Conservation (phyloP, 2,888 invertebrate species). For the Campoplex capitator region DNA sequence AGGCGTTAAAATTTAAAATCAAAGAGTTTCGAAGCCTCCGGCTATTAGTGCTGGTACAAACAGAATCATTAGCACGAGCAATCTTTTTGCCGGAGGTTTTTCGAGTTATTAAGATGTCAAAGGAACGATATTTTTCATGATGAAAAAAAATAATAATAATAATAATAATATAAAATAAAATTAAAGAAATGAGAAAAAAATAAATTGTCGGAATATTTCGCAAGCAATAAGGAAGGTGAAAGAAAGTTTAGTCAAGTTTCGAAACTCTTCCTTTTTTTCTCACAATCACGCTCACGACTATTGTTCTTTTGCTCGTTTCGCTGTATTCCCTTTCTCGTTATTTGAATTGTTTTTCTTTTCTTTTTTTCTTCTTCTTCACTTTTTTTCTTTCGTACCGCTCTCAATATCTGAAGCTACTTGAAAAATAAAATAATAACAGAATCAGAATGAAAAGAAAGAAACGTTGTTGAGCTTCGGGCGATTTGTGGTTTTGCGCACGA, state of each 20-base stretch:
- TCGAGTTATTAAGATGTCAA: conserved; percentile 2
- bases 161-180: too few species aligned
- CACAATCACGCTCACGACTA: conserved; percentile 30
- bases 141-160: background rate
- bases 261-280: conserved; percentile 30
- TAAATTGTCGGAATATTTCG: conserved; percentile 17
- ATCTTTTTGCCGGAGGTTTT: conserved; percentile 8
- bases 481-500: background rate
- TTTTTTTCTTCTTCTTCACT: too few species aligned
- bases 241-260: conserved; percentile 38
- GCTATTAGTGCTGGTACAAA: conserved; percentile 8
- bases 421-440: conserved; percentile 44
- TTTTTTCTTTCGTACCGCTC: conserved; percentile 46
- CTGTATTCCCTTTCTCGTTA: conserved; percentile 26
- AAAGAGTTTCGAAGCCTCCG: background rate
- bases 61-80: conserved; percentile 21
- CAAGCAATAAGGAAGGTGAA: conserved; percentile 21
- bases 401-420: conserved; percentile 43
- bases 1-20: background rate
- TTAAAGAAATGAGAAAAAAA: background rate
- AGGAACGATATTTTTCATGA: conserved; percentile 16
- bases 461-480: conserved; percentile 15
- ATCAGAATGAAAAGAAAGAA: conserved; percentile 8
- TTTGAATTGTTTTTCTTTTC: conserved; percentile 23
- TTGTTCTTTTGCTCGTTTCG: conserved; percentile 46